Evolutionary conservation across 2,113 vertebrate species (phyloP).

Genomic region (Myrmophylax atrothorax): DNA sequence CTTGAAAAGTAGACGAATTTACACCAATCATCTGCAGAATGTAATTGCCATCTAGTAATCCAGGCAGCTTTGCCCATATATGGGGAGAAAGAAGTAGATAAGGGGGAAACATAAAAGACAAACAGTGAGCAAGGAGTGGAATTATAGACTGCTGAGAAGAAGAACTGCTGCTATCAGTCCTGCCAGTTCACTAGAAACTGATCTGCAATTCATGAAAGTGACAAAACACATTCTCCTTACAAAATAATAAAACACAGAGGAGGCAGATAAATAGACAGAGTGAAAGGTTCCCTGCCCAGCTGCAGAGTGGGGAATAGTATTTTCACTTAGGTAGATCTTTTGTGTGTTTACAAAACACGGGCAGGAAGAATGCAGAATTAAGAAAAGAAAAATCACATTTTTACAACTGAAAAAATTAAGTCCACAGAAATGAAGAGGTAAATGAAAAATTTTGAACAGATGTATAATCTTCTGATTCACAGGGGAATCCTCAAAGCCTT

Average conservation of each 20-base stretch:
- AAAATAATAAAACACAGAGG: slow-evolving; percentile 23
- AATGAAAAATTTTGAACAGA: background rate
- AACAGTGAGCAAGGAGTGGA: background rate
- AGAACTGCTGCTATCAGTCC: slow-evolving; percentile 23
- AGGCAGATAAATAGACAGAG: background rate
- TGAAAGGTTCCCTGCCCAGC: background rate
- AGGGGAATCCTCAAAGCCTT: background rate
- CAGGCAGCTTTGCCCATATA: background rate
- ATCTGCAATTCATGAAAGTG: slow-evolving; percentile 55
- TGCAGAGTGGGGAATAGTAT: background rate
- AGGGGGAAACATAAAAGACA: slow-evolving; percentile 8
- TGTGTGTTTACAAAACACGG: background rate
- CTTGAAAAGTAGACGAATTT: slow-evolving; percentile 11
- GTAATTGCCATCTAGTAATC: slow-evolving; percentile 15
- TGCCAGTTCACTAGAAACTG: slow-evolving; percentile 31
- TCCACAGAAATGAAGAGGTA: background rate
- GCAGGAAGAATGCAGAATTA: background rate
- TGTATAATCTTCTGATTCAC: background rate
- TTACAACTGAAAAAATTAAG: background rate
- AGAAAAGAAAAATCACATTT: background rate
- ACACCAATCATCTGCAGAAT: background rate
- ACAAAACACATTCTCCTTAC: slow-evolving; percentile 21
- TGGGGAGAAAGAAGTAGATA: slow-evolving; percentile 10
- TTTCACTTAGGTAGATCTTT: background rate
- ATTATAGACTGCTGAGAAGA: slow-evolving; percentile 32